Base-by-base conservation (phyloP, 2,113 vertebrate genomes). In the Oncorhynchus masou region DNA sequence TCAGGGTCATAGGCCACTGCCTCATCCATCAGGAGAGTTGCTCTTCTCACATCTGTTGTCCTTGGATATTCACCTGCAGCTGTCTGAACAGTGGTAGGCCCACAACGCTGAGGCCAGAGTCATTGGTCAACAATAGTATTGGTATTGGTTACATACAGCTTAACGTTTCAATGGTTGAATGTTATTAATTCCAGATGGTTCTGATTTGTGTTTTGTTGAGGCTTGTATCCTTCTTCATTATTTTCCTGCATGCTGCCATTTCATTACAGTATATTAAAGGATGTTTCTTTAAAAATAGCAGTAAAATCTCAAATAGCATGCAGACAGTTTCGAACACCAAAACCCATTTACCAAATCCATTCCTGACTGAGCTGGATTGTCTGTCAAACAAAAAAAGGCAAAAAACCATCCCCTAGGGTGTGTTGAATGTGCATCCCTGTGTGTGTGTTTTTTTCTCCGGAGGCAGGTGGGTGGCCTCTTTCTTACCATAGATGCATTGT, bases 341-440 rank as follows among this genome's bases (percentile, higher is more conserved):
- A 95, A 94, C 92, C 94, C 94, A 95, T 96, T 95, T 62, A 94
- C 94, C 94, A 93, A 95, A 94, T 90, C 93, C 91, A 91, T 92
- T 95, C 93, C 94, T 92, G 93, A 91, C 90, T 94, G 89, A 93
- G 91, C 91, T 93, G 93, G 92, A 94, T 94, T 92, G 92, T 86
- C 84, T 94, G 92, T 94, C 94, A 95, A 92, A 94, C 94, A 93
- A 94, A 94, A 93, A 90, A 72, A 24, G 24, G 54, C 2, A n/a
- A 39, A 39, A 73, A 62, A 62, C 29, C 11, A 29, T n/a, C n/a
- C 22, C n/a, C 70, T 57, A 20, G 54, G 16, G 19, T 57, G 15
- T 71, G 62, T 25, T 64, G 22, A 15, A 15, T 5, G 16, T 59
- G 51, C 25, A 68, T 70, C 29, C n/a, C 29, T 60, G 71, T 31